Percentiles rank a stretch among this genome's conserved stretches.
Evolutionary conservation across 2,113 vertebrate genomes (phyloP).

Genomic region (Upupa epops): DNA sequence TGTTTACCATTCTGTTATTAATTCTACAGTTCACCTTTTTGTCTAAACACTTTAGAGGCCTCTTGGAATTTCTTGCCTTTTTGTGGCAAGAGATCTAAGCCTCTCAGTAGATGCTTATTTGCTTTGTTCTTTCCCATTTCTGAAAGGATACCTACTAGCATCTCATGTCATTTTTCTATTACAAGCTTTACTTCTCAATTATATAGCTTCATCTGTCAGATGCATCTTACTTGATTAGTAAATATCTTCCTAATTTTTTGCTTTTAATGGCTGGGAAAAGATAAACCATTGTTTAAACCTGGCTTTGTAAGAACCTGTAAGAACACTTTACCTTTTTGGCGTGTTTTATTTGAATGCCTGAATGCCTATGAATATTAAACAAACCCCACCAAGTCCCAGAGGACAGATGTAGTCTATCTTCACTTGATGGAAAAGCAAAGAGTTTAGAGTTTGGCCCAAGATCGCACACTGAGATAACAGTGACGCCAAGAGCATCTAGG

Average conservation of each 20-base stretch:
- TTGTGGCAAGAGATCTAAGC: slow-evolving; percentile 29
- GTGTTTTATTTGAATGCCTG: background rate
- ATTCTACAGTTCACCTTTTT: slow-evolving; percentile 67
- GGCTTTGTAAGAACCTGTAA: background rate
- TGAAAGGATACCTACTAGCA: slow-evolving; percentile 30
- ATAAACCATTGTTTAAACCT: background rate
- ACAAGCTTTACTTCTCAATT: background rate
- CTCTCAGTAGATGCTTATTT: background rate
- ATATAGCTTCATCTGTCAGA: slow-evolving; percentile 1
- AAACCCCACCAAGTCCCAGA: background rate
- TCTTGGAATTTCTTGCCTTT: slow-evolving; percentile 54
- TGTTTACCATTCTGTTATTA: slow-evolving; percentile 70
- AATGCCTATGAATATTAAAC: slow-evolving; percentile 39
- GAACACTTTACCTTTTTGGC: slow-evolving; percentile 30
- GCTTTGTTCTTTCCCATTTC: slow-evolving; percentile 46
- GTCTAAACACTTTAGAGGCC: slow-evolving; percentile 61
- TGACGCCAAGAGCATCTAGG: background rate
- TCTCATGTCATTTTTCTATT: slow-evolving; percentile 17
- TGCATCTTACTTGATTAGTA: background rate
- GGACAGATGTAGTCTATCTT: slow-evolving; percentile 17
- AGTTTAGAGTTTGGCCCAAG: background rate
- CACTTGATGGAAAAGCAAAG: slow-evolving; percentile 11
- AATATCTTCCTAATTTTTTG: slow-evolving; percentile 3
- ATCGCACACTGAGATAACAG: background rate
- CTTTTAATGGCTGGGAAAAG: background rate